Percentiles rank a stretch among this genome's conserved stretches.
Conservation (phyloP, 2,888 invertebrate genomes). For the Athetis lepigone region DNA sequence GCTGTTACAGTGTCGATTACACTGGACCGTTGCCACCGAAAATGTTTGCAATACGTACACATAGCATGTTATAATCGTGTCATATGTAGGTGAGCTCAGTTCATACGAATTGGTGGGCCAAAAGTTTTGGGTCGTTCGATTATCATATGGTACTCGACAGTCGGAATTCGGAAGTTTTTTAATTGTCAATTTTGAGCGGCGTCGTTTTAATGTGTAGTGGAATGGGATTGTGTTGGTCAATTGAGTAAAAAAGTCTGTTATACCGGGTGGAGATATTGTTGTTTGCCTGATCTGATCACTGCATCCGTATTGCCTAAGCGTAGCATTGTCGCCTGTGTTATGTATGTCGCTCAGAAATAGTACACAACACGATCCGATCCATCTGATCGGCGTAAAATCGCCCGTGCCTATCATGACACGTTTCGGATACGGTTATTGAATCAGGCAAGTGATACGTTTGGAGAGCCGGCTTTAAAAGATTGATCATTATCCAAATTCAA, state of each 20-base stretch:
- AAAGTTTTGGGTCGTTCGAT: conserved; percentile 59
- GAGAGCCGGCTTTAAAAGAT: too few relatives aligned
- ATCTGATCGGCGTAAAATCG: too few relatives aligned
- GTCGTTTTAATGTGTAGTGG: conserved; percentile 8
- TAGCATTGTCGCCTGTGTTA: too few relatives aligned
- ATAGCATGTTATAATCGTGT: conserved; percentile 45
- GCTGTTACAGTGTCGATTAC: conserved; percentile 74
- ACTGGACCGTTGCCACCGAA: conserved; percentile 77
- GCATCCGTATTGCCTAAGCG: too few relatives aligned
- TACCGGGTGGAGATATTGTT: too few relatives aligned
- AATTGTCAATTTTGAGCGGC: conserved; percentile 13
- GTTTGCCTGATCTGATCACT: too few relatives aligned
- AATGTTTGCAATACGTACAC: conserved; percentile 52
- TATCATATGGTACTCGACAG: conserved; percentile 36
- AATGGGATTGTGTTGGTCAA: conserved; percentile 8
- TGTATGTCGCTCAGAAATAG: too few relatives aligned
- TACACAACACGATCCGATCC: too few relatives aligned
- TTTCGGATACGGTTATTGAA: too few relatives aligned
- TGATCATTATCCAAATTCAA: too few relatives aligned
- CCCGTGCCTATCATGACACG: too few relatives aligned
- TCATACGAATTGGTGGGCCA: conserved; percentile 55
- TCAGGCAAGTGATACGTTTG: too few relatives aligned
- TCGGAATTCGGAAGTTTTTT: conserved; percentile 37
- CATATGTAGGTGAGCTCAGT: conserved; percentile 48
- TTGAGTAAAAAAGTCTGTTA: not conserved